Percentiles rank a stretch among this genome's conserved stretches.
Conservation (phyloP, 2,888 invertebrate species). For the Drosophila fulvimacula region DNA sequence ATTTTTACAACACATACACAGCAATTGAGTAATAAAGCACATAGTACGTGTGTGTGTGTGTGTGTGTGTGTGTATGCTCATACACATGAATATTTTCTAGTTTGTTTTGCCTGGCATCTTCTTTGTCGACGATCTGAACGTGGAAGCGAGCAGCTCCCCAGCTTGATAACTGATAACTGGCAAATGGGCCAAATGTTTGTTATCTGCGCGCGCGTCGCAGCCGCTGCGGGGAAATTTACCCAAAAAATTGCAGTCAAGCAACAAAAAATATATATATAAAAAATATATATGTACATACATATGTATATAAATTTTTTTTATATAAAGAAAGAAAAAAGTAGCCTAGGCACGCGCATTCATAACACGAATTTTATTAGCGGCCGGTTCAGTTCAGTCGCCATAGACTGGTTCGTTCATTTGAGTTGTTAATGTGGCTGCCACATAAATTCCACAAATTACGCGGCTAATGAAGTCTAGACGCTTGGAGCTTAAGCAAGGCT, state of each 20-base stretch:
- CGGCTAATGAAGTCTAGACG: slow-evolving; percentile 74
- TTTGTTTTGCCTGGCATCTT: slow-evolving; percentile 34
- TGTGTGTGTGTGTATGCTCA: slow-evolving; percentile 1
- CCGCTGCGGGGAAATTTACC: slow-evolving; percentile 60
- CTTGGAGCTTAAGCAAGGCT: slow-evolving; percentile 35
- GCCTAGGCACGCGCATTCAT: slow-evolving; percentile 13
- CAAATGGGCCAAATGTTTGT: slow-evolving; percentile 19
- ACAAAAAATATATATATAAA: too few relatives aligned
- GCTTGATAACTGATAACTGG: neutral
- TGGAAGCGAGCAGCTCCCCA: neutral
- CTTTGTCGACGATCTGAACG: slow-evolving; percentile 4
- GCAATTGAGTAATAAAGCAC: slow-evolving; percentile 49
- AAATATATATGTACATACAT: too few relatives aligned
- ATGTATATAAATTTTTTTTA: too few relatives aligned
- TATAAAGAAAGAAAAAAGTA: too few relatives aligned
- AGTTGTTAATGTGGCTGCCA: slow-evolving; percentile 71
- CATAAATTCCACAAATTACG: slow-evolving; percentile 76
- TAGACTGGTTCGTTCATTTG: slow-evolving; percentile 57
- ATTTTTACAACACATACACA: slow-evolving; percentile 36
- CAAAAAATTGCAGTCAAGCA: slow-evolving; percentile 62
- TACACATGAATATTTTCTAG: slow-evolving; percentile 20
- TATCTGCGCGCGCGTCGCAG: slow-evolving; percentile 26
- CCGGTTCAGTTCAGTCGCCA: slow-evolving; percentile 36
- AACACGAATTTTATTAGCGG: slow-evolving; percentile 18
- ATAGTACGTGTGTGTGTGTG: too few relatives aligned